Percentiles rank a stretch among this genome's conserved stretches.
Evolutionary conservation across 2,113 vertebrate genomes (phyloP).

Genomic region (Octodon degus): DNA sequence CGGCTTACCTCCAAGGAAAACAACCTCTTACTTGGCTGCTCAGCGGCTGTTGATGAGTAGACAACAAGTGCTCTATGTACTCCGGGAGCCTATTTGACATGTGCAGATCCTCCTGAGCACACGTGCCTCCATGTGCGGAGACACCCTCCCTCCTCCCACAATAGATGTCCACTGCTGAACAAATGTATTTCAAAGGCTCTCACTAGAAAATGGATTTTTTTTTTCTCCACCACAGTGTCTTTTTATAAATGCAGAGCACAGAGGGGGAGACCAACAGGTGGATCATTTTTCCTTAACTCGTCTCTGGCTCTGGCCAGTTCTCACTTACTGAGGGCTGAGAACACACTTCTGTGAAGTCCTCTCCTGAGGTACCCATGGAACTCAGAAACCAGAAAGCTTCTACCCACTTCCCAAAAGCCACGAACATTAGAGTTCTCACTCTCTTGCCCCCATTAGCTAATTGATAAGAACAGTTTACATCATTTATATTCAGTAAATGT

Average conservation of each 20-base stretch:
- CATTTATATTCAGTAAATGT: slow-evolving; percentile 32
- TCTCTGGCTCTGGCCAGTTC: slow-evolving; percentile 6
- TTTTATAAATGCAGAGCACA: background rate
- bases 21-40: slow-evolving; percentile 12
- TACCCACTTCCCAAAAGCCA: background rate
- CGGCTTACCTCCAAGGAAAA: slow-evolving; percentile 65
- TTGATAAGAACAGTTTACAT: slow-evolving; percentile 17
- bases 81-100: background rate
- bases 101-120: background rate
- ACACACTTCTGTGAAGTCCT: background rate
- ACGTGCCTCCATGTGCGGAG: background rate
- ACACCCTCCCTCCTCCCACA: background rate
- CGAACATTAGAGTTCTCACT: background rate
- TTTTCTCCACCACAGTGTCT: background rate
- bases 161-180: background rate
- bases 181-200: slow-evolving; percentile 45
- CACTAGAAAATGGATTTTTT: background rate
- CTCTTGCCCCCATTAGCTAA: background rate
- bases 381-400: slow-evolving; percentile 17
- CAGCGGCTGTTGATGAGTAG: slow-evolving; percentile 51
- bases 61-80: slow-evolving; percentile 62
- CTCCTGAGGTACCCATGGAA: slow-evolving; percentile 21
- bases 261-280: background rate
- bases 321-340: background rate
- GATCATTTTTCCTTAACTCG: background rate